Conservation (phyloP, 1,140 invertebrate genomes). For the Meloidogyne floridensis region DNA sequence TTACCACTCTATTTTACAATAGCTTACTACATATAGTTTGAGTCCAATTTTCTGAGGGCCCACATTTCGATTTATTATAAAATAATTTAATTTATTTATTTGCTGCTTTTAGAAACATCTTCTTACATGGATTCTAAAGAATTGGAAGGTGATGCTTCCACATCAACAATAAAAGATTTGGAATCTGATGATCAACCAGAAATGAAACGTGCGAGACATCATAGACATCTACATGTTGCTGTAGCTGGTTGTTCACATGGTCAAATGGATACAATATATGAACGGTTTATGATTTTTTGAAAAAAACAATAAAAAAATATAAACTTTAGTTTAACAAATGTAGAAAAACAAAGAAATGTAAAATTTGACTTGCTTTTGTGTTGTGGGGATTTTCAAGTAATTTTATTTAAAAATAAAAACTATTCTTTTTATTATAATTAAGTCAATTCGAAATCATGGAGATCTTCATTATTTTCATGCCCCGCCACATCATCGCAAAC, state of each 20-base stretch:
- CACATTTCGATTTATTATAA: too few relatives aligned
- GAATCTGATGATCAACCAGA: not conserved
- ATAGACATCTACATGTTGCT: conserved; percentile 71
- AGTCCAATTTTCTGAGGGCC: too few relatives aligned
- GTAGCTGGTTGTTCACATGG: conserved; percentile 97
- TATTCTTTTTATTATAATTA: conserved; percentile 33
- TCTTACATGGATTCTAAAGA: not conserved
- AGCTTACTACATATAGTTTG: too few relatives aligned
- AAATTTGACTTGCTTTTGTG: conserved; percentile 84
- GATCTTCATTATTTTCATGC: conserved; percentile 86
- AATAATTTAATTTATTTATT: too few relatives aligned
- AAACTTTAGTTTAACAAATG: conserved; percentile 59
- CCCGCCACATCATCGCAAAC: conserved; percentile 84
- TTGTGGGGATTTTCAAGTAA: conserved; percentile 85
- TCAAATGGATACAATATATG: conserved; percentile 91
- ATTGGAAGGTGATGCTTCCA: not conserved
- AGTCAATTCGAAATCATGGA: conserved; percentile 68
- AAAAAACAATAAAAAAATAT: not conserved
- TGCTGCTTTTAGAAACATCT: not conserved
- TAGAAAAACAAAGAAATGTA: conserved; percentile 74
- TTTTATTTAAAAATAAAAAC: not conserved
- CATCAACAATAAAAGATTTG: not conserved
- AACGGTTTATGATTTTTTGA: conserved; percentile 67
- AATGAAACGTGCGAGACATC: conserved; percentile 1
- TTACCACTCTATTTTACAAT: too few relatives aligned